Conservation (phyloP, 2,888 invertebrate species). For the Cenopis cana region DNA sequence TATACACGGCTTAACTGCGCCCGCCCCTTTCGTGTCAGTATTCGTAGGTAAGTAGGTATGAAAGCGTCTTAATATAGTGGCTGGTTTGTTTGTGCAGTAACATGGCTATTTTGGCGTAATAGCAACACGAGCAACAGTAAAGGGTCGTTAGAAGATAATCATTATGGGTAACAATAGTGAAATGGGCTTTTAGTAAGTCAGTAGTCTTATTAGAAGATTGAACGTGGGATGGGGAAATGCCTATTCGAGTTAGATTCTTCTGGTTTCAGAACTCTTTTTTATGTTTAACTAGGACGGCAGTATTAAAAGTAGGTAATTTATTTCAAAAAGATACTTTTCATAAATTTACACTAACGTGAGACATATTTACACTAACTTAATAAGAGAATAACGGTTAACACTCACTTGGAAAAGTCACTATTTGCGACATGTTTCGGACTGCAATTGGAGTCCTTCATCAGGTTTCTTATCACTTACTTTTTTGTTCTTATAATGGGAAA, state of each 20-base stretch:
- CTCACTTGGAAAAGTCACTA: too few species aligned
- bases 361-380: too few species aligned
- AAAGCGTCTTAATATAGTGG: conserved; percentile 35
- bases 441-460: too few species aligned
- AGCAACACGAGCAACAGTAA: conserved; percentile 11
- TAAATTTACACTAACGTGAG: too few species aligned
- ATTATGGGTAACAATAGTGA: conserved; percentile 9
- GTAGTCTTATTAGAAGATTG: background rate
- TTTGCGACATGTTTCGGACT: too few species aligned
- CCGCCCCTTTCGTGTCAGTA: conserved; percentile 42
- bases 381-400: too few species aligned
- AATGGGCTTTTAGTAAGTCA: background rate
- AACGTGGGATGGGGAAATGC: background rate
- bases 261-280: background rate
- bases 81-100: conserved; percentile 36
- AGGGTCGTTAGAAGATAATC: conserved; percentile 26
- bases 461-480: too few species aligned
- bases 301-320: too few species aligned
- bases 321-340: too few species aligned
- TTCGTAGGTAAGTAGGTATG: conserved; percentile 43
- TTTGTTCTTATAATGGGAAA: too few species aligned
- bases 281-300: background rate
- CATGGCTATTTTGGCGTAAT: conserved; percentile 25
- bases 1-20: conserved; percentile 31
- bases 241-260: too few species aligned